Conservation (phyloP, 1,140 invertebrate genomes). For the Pararge aegeria region DNA sequence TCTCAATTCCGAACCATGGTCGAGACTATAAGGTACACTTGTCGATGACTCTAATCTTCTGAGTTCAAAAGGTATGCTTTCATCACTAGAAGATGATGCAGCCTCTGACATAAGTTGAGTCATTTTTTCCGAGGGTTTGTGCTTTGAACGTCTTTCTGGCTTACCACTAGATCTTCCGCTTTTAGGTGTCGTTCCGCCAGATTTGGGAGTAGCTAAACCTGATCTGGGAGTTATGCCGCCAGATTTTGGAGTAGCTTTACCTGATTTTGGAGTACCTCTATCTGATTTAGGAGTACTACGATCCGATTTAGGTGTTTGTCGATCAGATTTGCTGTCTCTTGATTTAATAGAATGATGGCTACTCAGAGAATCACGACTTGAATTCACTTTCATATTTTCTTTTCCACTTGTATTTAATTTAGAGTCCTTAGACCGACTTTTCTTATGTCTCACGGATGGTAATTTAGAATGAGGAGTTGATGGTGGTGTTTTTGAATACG, state of each 20-base stretch:
- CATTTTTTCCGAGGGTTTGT: constrained; percentile 77
- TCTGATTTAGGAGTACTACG: constrained; percentile 71
- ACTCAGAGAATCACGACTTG: constrained; percentile 74
- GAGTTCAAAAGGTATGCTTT: constrained; percentile 74
- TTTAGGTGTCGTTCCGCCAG: constrained; percentile 65
- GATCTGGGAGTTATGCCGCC: constrained; percentile 64
- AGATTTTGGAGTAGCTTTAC: constrained; percentile 65
- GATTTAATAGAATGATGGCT: constrained; percentile 77
- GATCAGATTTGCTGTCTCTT: constrained; percentile 72
- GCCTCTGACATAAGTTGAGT: constrained; percentile 76
- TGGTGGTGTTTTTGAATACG: constrained; percentile 68
- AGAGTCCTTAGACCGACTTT: constrained; percentile 72
- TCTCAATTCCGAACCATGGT: constrained; percentile 77
- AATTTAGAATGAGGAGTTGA: constrained; percentile 71
- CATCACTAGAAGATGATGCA: constrained; percentile 76
- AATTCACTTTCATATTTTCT: constrained; percentile 71
- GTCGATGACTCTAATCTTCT: constrained; percentile 80
- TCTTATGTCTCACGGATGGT: constrained; percentile 71
- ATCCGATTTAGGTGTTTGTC: constrained; percentile 66
- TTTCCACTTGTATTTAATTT: constrained; percentile 65
- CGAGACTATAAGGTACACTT: constrained; percentile 82
- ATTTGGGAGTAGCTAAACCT: constrained; percentile 65
- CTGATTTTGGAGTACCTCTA: constrained; percentile 58
- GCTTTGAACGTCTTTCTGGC: constrained; percentile 71
- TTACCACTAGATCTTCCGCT: constrained; percentile 70